Evolutionary conservation across 92 coral and sea anemone species (phyloP).

Genomic region (Metridium senile): DNA sequence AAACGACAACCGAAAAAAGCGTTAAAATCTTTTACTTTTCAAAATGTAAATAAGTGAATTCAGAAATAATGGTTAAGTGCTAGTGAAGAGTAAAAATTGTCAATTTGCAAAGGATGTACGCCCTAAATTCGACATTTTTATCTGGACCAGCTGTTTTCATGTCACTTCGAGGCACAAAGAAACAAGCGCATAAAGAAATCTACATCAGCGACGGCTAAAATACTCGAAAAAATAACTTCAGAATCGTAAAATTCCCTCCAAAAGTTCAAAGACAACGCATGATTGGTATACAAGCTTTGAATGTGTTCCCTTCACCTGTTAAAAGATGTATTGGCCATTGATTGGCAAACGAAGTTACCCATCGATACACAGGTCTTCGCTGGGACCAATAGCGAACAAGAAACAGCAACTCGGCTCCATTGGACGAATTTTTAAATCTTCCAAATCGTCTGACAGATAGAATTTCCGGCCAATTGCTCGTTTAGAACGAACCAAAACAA

Average conservation of each 20-base stretch:
- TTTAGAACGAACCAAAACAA: slow-evolving; percentile 38
- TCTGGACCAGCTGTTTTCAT: slow-evolving; percentile 22
- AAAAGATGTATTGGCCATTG: slow-evolving; percentile 61
- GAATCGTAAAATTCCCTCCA: slow-evolving; percentile 34
- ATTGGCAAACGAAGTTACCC: slow-evolving; percentile 85
- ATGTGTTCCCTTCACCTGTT: slow-evolving; percentile 47
- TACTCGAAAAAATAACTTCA: slow-evolving; percentile 2
- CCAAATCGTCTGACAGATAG: slow-evolving; percentile 80
- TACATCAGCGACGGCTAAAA: not conserved
- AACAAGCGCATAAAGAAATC: slow-evolving; percentile 5
- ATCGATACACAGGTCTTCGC: slow-evolving; percentile 70
- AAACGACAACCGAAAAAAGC: not conserved
- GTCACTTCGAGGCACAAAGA: slow-evolving; percentile 39
- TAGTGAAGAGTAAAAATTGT: slow-evolving; percentile 1
- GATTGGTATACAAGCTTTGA: slow-evolving; percentile 42
- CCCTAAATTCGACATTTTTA: not conserved
- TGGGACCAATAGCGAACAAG: slow-evolving; percentile 93
- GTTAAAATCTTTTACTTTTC: too few relatives aligned
- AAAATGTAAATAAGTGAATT: not conserved
- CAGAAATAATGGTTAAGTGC: not conserved
- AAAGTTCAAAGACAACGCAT: slow-evolving; percentile 30
- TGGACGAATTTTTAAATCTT: slow-evolving; percentile 95
- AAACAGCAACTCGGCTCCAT: slow-evolving; percentile 81
- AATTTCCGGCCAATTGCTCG: slow-evolving; percentile 71
- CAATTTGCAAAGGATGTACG: not conserved